Percentiles rank a stretch among this genome's conserved stretches.
Evolutionary conservation across 2,113 vertebrate genomes (phyloP).

Genomic region (Oceanodroma tethys): DNA sequence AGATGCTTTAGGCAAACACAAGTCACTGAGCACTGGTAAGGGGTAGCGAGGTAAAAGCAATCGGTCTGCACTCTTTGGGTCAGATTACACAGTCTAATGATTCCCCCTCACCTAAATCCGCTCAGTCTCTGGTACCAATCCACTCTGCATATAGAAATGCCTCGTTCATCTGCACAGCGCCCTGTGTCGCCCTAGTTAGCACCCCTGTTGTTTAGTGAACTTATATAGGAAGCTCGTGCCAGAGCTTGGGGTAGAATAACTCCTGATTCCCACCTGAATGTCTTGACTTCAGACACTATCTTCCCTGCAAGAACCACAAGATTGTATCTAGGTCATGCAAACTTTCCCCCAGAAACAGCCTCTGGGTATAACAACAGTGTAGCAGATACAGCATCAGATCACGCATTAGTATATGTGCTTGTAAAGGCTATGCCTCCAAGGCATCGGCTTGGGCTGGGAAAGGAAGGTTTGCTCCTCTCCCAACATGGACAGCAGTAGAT

Average conservation of each 20-base stretch:
- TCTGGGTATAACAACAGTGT: conserved; percentile 18
- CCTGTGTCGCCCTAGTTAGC: neutral
- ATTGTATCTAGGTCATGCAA: neutral
- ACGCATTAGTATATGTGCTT: neutral
- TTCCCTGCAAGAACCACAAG: neutral
- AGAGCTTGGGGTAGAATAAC: neutral
- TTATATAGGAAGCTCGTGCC: neutral
- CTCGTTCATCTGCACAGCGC: neutral
- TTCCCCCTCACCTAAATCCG: neutral
- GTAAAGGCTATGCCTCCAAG: neutral
- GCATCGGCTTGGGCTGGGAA: neutral
- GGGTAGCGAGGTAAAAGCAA: neutral
- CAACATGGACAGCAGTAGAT: neutral
- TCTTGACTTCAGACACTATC: neutral
- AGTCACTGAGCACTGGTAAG: neutral
- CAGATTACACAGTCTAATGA: neutral
- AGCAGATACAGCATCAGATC: conserved; percentile 8
- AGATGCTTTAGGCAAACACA: neutral
- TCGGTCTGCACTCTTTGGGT: accelerated
- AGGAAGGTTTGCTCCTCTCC: neutral
- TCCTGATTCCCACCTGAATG: neutral
- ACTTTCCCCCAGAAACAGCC: conserved; percentile 15
- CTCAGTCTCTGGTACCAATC: neutral
- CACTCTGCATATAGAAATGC: neutral
- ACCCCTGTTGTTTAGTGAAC: neutral